phyloP scores from a whole-genome alignment of 2,888 invertebrate species.

The Drosophila aldrichi region DNA sequence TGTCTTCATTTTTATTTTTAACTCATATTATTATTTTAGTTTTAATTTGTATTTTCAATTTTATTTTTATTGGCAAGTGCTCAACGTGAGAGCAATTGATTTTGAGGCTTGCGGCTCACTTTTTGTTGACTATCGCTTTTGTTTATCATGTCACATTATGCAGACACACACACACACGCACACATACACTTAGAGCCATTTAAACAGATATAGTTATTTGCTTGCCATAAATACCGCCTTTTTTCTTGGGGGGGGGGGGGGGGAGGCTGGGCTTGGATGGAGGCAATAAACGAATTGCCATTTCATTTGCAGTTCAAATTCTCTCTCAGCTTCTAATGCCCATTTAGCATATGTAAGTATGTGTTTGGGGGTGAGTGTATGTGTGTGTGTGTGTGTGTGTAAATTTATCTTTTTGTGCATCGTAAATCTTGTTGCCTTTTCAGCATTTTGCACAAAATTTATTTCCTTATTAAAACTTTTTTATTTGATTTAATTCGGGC shows the following conservation, averaged over 20 bases:
- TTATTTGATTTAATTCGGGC: constrained; percentile 78
- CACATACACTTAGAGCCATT: neutral
- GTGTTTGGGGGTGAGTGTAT: constrained; percentile 9
- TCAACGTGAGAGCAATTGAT: constrained; percentile 28
- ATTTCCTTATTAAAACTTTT: constrained; percentile 80
- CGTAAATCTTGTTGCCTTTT: constrained; percentile 80
- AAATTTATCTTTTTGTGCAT: constrained; percentile 75
- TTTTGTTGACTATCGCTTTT: constrained; percentile 73
- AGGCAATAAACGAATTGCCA: constrained; percentile 76
- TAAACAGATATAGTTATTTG: constrained; percentile 62
- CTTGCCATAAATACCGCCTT: constrained; percentile 68
- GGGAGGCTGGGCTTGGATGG: neutral
- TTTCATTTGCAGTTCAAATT: constrained; percentile 72
- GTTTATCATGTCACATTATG: constrained; percentile 68
- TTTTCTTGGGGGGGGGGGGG: too few species aligned
- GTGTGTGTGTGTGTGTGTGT: constrained; percentile 44
- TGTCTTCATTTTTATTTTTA: too few species aligned
- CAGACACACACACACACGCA: constrained; percentile 39
- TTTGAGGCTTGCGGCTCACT: constrained; percentile 32
- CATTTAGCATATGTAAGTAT: constrained; percentile 62
- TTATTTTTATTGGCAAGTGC: constrained; percentile 12
- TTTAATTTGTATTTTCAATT: too few species aligned
- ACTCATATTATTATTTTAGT: too few species aligned
- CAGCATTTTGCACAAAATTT: constrained; percentile 75
- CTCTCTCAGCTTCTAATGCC: constrained; percentile 52